These are phyloP conservation scores for Zosterops hypoxanthus DNA, from an alignment of 2,113 vertebrate species.

Conservation along the genomic window DNA sequence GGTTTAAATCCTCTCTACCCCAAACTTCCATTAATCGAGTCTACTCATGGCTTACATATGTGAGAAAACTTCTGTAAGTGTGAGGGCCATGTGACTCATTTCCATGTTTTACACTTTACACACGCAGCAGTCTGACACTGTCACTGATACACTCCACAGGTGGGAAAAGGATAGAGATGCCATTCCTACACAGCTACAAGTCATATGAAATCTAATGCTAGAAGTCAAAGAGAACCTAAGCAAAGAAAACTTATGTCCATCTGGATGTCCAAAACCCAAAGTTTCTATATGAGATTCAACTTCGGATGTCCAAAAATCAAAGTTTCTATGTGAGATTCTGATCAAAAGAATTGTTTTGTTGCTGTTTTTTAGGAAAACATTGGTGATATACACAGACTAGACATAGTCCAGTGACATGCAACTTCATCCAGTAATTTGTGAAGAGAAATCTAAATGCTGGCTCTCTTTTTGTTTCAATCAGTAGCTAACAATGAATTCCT, in stretches of 20 bases:
- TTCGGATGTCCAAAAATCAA: neutral
- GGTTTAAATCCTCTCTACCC: neutral
- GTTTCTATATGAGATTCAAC: neutral
- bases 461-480: neutral
- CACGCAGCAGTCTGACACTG: neutral
- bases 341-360: neutral
- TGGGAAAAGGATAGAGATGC: neutral
- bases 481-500: neutral
- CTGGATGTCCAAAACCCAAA: neutral
- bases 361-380: neutral
- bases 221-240: slow-evolving; percentile 7
- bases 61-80: neutral
- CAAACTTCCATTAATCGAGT: rapidly evolving
- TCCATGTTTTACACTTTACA: neutral
- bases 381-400: neutral
- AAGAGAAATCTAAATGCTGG: neutral
- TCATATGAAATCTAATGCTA: neutral
- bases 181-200: neutral
- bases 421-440: neutral
- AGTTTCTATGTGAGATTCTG: neutral
- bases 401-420: neutral
- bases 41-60: neutral
- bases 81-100: neutral
- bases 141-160: neutral
- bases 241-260: neutral